Percentiles rank a stretch among this genome's conserved stretches.
These are phyloP conservation scores for Calliphora vomitoria DNA, from an alignment of 2,888 invertebrate species.

Conservation along the genomic window DNA sequence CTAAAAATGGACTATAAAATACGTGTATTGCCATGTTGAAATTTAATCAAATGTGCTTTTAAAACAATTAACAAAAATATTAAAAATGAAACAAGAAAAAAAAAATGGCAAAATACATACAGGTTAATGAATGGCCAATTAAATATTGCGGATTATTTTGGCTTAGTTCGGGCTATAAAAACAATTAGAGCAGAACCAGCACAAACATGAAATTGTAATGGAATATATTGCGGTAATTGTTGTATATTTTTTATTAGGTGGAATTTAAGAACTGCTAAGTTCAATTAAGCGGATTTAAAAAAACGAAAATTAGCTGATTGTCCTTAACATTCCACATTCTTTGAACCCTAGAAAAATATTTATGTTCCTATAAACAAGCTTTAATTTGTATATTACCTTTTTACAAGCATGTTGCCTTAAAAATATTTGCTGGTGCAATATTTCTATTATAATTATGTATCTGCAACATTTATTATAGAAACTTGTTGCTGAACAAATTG, in stretches of 20 bases:
- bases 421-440: too few relatives aligned
- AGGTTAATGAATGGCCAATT: constrained; percentile 17
- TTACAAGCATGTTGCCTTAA: too few relatives aligned
- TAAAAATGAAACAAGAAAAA: background rate
- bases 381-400: too few relatives aligned
- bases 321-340: too few relatives aligned
- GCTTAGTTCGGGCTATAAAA: background rate
- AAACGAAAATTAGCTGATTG: too few relatives aligned
- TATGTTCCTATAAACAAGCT: too few relatives aligned
- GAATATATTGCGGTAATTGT: background rate
- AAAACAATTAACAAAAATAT: constrained; percentile 33
- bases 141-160: background rate
- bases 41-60: constrained; percentile 27
- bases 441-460: too few relatives aligned
- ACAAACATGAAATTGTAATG: background rate
- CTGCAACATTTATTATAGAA: too few relatives aligned
- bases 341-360: too few relatives aligned
- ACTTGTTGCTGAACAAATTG: too few relatives aligned
- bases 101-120: background rate
- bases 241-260: too few relatives aligned
- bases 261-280: background rate
- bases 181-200: background rate
- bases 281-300: too few relatives aligned
- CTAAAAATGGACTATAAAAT: background rate
- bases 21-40: background rate